These are phyloP conservation scores for Sclerurus mexicanus DNA, from an alignment of 2,113 vertebrate genomes.

Conservation along the genomic window DNA sequence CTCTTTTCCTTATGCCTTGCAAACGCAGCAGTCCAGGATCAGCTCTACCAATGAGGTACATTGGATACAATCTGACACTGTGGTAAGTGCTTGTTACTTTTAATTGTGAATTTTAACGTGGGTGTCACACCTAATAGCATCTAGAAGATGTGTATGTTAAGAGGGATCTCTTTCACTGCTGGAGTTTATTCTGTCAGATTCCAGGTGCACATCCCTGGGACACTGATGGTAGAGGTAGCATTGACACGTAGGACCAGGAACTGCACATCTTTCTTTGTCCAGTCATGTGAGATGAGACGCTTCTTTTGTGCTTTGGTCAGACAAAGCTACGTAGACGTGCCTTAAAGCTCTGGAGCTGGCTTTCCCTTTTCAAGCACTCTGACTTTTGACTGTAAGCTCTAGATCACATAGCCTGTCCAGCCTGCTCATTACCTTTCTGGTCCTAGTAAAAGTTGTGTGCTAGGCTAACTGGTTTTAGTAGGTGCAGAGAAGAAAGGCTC, in stretches of 20 bases:
- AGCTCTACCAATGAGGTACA: slow-evolving; percentile 91
- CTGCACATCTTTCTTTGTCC: neutral
- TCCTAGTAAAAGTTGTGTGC: neutral
- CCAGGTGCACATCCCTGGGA: neutral
- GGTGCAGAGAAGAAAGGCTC: neutral
- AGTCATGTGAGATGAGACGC: neutral
- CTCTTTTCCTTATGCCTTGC: slow-evolving; percentile 93
- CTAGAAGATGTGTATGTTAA: neutral
- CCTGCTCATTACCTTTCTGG: neutral
- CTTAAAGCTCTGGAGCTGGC: neutral
- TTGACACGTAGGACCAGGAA: neutral
- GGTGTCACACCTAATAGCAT: neutral
- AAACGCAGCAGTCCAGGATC: slow-evolving; percentile 94
- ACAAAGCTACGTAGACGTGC: neutral
- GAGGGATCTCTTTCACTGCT: neutral
- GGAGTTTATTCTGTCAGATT: neutral
- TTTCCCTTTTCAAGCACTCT: neutral
- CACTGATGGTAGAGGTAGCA: neutral
- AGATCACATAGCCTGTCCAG: neutral
- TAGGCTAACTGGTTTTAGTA: neutral
- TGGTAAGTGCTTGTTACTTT: slow-evolving; percentile 75
- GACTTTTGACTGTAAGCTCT: neutral
- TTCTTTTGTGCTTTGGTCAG: neutral
- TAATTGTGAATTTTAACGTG: neutral
- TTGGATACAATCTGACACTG: slow-evolving; percentile 83